Evolutionary conservation across 2,113 vertebrate species (phyloP).

Genomic region (Oreochromis spilurus): DNA sequence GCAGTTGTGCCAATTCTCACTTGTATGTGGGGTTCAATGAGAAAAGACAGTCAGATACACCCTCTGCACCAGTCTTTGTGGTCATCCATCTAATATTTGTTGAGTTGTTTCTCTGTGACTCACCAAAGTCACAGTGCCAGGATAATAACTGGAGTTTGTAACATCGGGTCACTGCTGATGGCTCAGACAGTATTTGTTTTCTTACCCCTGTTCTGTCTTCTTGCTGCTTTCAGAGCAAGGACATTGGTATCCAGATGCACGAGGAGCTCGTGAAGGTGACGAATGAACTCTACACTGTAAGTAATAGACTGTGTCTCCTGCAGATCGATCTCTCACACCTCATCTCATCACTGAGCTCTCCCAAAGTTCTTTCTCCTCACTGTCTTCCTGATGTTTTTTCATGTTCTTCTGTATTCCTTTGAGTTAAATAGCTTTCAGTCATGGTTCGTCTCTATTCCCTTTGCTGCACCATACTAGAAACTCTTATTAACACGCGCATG

Average conservation of each 20-base stretch:
- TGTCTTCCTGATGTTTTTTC: neutral
- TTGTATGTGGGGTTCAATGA: neutral
- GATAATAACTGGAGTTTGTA: neutral
- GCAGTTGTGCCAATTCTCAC: neutral
- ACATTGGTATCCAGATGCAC: slow-evolving; percentile 98
- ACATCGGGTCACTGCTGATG: neutral
- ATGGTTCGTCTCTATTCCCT: neutral
- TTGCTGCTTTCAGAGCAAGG: slow-evolving; percentile 86
- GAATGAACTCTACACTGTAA: slow-evolving; percentile 97
- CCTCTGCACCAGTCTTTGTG: neutral
- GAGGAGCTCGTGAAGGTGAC: slow-evolving; percentile 98
- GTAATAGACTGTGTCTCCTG: slow-evolving; percentile 47
- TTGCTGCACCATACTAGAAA: neutral
- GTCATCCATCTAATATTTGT: neutral
- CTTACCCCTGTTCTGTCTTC: neutral
- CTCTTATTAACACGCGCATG: neutral
- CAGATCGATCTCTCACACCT: slow-evolving; percentile 19
- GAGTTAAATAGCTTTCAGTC: neutral
- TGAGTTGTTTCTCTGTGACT: neutral
- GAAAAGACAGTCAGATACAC: neutral
- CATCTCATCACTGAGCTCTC: slow-evolving; percentile 2
- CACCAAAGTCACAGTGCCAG: neutral
- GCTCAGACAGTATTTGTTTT: neutral
- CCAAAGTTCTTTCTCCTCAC: neutral
- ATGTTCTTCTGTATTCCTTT: neutral